Conservation (phyloP, 2,888 invertebrate species). For the Omphaloscelis lunosa region DNA sequence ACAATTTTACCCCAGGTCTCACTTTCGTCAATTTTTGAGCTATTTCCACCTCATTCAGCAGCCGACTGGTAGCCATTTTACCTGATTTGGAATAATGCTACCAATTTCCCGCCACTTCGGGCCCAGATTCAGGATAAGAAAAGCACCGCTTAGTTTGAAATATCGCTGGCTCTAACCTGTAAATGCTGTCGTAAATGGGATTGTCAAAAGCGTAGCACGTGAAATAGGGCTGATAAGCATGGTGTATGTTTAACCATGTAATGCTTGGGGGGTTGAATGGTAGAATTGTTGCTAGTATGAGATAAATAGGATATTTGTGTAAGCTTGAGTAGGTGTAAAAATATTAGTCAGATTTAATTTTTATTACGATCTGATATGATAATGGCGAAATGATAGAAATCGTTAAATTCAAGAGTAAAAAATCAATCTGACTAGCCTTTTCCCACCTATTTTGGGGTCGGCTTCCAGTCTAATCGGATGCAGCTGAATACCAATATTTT, state of each 20-base stretch:
- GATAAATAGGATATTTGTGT: conserved; percentile 17
- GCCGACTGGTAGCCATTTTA: conserved; percentile 47
- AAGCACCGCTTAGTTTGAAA: conserved; percentile 66
- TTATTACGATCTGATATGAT: no score
- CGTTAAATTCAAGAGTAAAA: not conserved
- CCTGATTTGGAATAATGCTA: conserved; percentile 67
- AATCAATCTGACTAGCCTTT: no score
- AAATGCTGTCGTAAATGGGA: conserved; percentile 54
- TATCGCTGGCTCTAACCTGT: conserved; percentile 59
- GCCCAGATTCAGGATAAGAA: conserved; percentile 64
- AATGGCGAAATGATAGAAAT: not conserved
- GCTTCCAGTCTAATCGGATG: no score
- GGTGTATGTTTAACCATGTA: conserved; percentile 31
- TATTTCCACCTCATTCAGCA: conserved; percentile 54
- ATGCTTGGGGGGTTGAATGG: conserved; percentile 9
- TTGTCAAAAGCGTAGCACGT: conserved; percentile 59
- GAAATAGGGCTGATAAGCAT: conserved; percentile 42
- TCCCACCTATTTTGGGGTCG: no score
- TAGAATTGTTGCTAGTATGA: conserved; percentile 1
- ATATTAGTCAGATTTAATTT: not conserved
- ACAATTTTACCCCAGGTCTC: not conserved
- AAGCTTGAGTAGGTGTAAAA: not conserved
- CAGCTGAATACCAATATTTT: no score
- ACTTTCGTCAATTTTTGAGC: conserved; percentile 36
- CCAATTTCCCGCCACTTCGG: conserved; percentile 68